Conservation (phyloP, 2,888 invertebrate genomes). For the Caenorhabditis sinica region DNA sequence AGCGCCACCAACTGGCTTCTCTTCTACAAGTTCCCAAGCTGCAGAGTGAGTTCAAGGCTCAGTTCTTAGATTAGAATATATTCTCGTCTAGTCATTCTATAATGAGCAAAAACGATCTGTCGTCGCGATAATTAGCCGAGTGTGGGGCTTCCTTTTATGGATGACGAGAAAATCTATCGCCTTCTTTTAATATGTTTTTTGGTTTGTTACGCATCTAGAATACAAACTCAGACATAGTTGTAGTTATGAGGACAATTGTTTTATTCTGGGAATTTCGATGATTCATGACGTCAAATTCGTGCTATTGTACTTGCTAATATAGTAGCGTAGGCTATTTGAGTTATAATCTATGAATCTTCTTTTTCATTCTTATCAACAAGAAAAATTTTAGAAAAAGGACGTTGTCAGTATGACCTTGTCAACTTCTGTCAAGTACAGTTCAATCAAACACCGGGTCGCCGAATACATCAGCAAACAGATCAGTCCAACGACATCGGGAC, state of each 20-base stretch:
- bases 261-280: conserved; percentile 37
- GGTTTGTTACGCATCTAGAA: conserved; percentile 41
- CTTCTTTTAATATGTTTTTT: conserved; percentile 30
- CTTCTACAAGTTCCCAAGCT: conserved; percentile 80
- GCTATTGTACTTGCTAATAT: background rate
- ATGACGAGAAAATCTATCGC: conserved; percentile 8
- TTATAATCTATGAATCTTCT: background rate
- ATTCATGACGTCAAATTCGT: conserved; percentile 34
- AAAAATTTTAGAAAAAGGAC: conserved; percentile 56
- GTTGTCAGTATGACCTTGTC: conserved; percentile 68
- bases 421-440: conserved; percentile 65
- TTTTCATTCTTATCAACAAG: background rate
- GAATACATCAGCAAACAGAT: conserved; percentile 61
- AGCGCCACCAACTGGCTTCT: conserved; percentile 83
- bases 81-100: conserved; percentile 9
- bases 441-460: conserved; percentile 54
- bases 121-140: conserved; percentile 19
- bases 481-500: conserved; percentile 17
- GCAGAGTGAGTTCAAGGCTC: conserved; percentile 50
- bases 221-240: conserved; percentile 4
- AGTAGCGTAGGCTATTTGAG: background rate
- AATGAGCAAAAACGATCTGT: conserved; percentile 28
- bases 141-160: conserved; percentile 40
- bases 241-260: conserved; percentile 38
- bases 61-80: background rate